These are phyloP conservation scores for Isurus oxyrinchus DNA, from an alignment of 2,113 vertebrate species.

Conservation along the genomic window DNA sequence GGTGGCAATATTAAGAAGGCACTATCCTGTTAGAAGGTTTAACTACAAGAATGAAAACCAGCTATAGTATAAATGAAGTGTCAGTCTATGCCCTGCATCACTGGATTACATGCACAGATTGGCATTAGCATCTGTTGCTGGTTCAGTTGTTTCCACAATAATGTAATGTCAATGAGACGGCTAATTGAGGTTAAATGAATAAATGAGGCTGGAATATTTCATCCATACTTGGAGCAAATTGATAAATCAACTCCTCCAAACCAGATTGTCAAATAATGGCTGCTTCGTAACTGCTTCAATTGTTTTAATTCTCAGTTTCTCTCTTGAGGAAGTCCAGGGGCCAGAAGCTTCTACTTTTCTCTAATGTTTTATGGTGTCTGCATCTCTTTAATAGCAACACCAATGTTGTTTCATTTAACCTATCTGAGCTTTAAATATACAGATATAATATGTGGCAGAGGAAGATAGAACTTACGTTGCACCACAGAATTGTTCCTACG, in stretches of 20 bases:
- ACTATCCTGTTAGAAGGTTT: neutral
- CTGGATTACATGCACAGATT: neutral
- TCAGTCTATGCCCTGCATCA: neutral
- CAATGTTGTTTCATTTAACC: too few relatives aligned
- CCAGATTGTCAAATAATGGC: neutral
- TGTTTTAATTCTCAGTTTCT: neutral
- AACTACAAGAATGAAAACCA: neutral
- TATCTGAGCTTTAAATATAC: neutral
- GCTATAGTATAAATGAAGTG: neutral
- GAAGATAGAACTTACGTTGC: neutral
- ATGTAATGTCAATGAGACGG: neutral
- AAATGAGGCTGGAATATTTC: neutral
- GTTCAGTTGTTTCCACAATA: conserved; percentile 4
- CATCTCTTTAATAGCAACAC: neutral
- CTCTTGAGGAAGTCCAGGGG: neutral
- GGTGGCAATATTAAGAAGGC: neutral
- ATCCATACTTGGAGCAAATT: neutral
- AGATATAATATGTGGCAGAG: neutral
- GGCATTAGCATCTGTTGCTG: neutral
- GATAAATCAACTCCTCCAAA: too few relatives aligned
- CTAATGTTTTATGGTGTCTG: neutral
- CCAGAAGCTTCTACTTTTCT: neutral
- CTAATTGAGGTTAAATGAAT: neutral
- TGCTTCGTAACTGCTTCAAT: neutral
- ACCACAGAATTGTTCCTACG: neutral